These are phyloP conservation scores for Drosophila quadrilineata DNA, from an alignment of 1,140 invertebrate genomes.

Conservation along the genomic window DNA sequence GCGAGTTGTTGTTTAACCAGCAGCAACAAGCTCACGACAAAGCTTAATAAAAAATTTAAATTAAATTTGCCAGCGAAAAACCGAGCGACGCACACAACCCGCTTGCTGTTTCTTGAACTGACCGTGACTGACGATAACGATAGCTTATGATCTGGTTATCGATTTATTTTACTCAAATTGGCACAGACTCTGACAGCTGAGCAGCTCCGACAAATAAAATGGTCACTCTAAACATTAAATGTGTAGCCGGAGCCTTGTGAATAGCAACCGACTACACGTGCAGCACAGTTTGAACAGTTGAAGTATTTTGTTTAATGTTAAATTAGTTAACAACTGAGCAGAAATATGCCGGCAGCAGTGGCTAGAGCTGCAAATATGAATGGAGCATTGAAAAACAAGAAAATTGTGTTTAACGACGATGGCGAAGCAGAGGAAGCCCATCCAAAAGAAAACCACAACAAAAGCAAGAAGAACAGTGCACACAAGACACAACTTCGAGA, in stretches of 20 bases:
- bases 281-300: neutral
- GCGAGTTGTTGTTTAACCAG: conserved; percentile 28
- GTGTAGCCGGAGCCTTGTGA: conserved; percentile 19
- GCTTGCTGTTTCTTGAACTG: conserved; percentile 3
- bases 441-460: conserved; percentile 30
- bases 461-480: too few species aligned
- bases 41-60: conserved; percentile 26
- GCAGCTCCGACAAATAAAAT: neutral
- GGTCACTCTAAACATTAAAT: neutral
- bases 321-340: conserved; percentile 9
- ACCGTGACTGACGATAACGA: conserved; percentile 8
- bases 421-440: conserved; percentile 49
- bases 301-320: conserved; percentile 31
- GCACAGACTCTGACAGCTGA: too few species aligned
- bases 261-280: conserved; percentile 53
- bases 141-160: too few species aligned
- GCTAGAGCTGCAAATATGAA: conserved; percentile 44
- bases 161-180: too few species aligned
- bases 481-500: neutral
- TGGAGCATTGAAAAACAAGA: conserved; percentile 60
- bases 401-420: conserved; percentile 70
- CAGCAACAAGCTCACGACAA: conserved; percentile 24
- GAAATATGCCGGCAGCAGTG: conserved; percentile 61
- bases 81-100: conserved; percentile 15
- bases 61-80: conserved; percentile 11